Evolutionary conservation across 2,797 vertebrate species (phyloP), one percentile per base, ranked within the genome.

Genomic region (Myotis daubentonii): DNA sequence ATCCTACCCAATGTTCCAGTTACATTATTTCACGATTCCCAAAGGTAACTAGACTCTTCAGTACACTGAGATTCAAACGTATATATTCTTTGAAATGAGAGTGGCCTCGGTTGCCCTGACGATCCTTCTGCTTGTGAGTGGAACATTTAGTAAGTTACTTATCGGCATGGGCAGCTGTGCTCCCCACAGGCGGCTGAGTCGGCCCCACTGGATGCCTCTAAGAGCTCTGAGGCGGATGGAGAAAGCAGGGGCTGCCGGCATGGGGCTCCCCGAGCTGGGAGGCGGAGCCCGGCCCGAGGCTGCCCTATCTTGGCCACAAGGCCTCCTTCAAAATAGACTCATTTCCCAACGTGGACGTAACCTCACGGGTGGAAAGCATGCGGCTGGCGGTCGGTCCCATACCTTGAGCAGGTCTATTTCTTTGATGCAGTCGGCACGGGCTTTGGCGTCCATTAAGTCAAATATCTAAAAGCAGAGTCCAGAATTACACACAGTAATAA

Each of bases 361-460:
- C 47, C 47, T 12, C 47, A 11, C 47, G 47, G 47, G 47, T 11
- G 47, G 11, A 47, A 12, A 47, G 2, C 12, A 13, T 13, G 22
- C 55, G 13, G 57, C 25, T 3, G 12, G 78, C 71, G 4, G 53
- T 44, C 15, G 79, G 71, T 66, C 96, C 98, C 97, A 99, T 99
- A 99, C 99, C 99, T 99, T 99, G 97, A 99, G 99, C 98, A 99
- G 99, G 98, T 99, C 99, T 98, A 99, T 99, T 99, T 99, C 99
- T 99, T 99, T 99, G 99, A 99, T 99, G 99, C 99, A 99, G 98
- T 99, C 99, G 98, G 99, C 99, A 98, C 99, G 99, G 97, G 99
- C 99, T 98, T 99, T 99, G 98, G 99, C 99, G 99, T 99, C 99
- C 99, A 99, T 99, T 99, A 99, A 99, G 98, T 99, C 99, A 98